Conservation (phyloP, 1,140 invertebrate species). For the Tetraneura akinire region DNA sequence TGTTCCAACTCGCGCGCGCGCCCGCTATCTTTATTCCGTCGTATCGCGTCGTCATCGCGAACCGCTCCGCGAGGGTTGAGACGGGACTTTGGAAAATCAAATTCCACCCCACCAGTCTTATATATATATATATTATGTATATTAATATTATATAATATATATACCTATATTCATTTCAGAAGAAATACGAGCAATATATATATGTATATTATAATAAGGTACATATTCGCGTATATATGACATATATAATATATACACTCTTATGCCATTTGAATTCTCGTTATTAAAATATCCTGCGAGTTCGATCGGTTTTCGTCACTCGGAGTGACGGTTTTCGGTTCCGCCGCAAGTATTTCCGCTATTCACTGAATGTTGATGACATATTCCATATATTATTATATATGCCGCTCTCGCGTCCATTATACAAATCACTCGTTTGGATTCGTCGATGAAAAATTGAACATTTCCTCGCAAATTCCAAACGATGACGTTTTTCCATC, state of each 20-base stretch:
- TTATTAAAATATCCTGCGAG: conserved; percentile 39
- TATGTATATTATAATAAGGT: conserved; percentile 10
- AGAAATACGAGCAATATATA: too few species aligned
- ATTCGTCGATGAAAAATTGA: not conserved
- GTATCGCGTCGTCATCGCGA: not conserved
- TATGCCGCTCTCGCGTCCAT: not conserved
- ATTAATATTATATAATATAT: not conserved
- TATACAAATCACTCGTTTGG: not conserved
- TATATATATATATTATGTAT: not conserved
- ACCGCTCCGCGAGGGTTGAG: not conserved
- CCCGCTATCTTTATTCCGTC: conserved; percentile 2
- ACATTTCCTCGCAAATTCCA: conserved; percentile 1
- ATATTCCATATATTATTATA: not conserved
- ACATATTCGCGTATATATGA: not conserved
- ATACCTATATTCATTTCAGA: too few species aligned
- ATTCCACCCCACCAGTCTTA: conserved; percentile 9
- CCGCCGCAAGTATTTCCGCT: conserved; percentile 34
- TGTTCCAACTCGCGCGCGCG: too few species aligned
- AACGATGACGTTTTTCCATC: not conserved
- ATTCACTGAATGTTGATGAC: conserved; percentile 45
- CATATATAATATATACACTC: too few species aligned
- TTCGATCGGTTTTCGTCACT: conserved; percentile 5
- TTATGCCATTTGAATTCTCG: conserved; percentile 26
- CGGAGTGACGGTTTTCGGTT: not conserved
- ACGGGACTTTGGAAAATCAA: conserved; percentile 43